Percentiles rank a stretch among this genome's conserved stretches.
Evolutionary conservation across 2,888 invertebrate genomes (phyloP).

Genomic region (Tipula helvola): DNA sequence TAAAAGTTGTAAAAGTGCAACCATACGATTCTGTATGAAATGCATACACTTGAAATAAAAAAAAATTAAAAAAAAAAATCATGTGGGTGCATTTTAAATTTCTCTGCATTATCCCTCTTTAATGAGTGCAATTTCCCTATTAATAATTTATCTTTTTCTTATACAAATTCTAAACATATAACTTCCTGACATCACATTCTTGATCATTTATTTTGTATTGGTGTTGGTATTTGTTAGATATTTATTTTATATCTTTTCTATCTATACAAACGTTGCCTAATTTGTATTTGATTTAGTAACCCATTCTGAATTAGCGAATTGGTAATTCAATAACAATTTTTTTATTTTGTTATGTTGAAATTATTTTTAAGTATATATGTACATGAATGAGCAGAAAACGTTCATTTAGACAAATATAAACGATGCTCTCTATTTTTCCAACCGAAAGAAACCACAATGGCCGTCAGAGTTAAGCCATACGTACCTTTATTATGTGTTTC

Average conservation of each 20-base stretch:
- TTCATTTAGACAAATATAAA: too few species aligned
- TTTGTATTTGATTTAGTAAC: neutral
- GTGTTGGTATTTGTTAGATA: neutral
- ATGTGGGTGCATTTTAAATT: neutral
- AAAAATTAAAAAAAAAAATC: neutral
- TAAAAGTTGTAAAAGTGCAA: neutral
- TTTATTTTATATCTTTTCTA: neutral
- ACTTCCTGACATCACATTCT: neutral
- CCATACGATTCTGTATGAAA: neutral
- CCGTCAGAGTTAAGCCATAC: neutral
- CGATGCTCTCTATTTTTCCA: too few species aligned
- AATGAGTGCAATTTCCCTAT: neutral
- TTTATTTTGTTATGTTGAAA: too few species aligned
- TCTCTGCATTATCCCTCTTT: neutral
- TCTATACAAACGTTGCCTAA: neutral
- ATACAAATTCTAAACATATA: neutral
- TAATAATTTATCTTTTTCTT: neutral
- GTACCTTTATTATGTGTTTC: neutral
- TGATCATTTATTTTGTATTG: neutral
- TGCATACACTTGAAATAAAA: neutral
- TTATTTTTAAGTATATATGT: too few species aligned
- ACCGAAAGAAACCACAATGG: neutral
- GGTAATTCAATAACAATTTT: neutral
- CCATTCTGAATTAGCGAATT: neutral
- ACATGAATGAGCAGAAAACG: too few species aligned